phyloP scores from a whole-genome alignment of 2,797 vertebrate genomes.

The Picus viridis region DNA sequence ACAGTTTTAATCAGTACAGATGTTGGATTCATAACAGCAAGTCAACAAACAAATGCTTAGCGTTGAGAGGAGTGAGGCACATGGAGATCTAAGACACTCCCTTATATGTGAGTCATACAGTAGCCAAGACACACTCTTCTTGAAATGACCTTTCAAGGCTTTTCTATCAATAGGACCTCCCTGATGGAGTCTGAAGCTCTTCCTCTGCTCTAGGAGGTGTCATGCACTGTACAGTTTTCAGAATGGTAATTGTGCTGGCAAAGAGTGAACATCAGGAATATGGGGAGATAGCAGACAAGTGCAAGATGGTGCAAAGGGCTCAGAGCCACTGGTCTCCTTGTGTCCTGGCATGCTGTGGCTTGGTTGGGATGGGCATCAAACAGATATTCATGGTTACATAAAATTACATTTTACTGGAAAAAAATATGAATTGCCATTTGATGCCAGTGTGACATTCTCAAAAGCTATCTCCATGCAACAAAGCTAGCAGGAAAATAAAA shows the following conservation, averaged over 20 bases:
- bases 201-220: not conserved
- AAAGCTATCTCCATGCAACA: not conserved
- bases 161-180: not conserved
- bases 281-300: not conserved
- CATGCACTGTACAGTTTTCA: not conserved
- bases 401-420: not conserved
- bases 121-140: not conserved
- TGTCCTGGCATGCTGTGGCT: not conserved
- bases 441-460: not conserved
- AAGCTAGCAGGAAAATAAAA: not conserved
- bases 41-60: not conserved
- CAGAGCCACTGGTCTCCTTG: not conserved
- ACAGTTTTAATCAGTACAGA: conserved; percentile 12
- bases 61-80: not conserved
- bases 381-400: not conserved
- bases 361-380: not conserved
- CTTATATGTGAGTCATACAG: accelerated
- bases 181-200: not conserved
- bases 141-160: not conserved
- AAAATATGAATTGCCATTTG: not conserved
- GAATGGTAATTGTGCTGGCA: not conserved
- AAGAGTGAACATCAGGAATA: not conserved
- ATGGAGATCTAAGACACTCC: not conserved
- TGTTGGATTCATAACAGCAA: not conserved
- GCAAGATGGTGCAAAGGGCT: not conserved